Evolutionary conservation across 2,113 vertebrate genomes (phyloP).

Genomic region (Hippocampus barbouri): DNA sequence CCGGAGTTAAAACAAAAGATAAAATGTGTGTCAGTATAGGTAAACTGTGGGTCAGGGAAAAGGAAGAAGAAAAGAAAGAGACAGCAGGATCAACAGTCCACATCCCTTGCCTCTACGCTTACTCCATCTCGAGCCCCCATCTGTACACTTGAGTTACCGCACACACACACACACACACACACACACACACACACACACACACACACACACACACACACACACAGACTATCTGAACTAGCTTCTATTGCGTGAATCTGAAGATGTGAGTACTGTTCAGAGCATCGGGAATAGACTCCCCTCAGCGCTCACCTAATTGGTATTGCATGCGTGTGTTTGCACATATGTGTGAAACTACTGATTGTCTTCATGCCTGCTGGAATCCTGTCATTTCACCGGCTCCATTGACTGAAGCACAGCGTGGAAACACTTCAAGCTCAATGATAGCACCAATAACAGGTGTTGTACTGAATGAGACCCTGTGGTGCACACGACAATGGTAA

Average conservation of each 20-base stretch:
- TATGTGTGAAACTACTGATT: constrained; percentile 33
- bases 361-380: constrained; percentile 24
- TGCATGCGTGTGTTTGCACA: constrained; percentile 32
- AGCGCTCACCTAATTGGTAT: constrained; percentile 55
- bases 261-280: constrained; percentile 48
- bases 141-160: constrained; percentile 5
- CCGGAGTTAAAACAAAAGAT: no score
- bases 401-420: constrained; percentile 49
- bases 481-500: constrained; percentile 9
- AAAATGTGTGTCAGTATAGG: no score
- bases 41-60: no score
- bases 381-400: constrained; percentile 50
- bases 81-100: constrained; percentile 35
- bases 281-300: constrained; percentile 48
- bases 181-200: constrained; percentile 10
- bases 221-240: constrained; percentile 21
- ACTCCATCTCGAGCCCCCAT: constrained; percentile 27
- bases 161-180: constrained; percentile 1
- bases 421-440: constrained; percentile 41
- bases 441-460: constrained; percentile 47
- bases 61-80: not conserved
- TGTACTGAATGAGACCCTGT: constrained; percentile 41
- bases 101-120: constrained; percentile 24
- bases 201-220: constrained; percentile 5
- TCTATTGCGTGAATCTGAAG: constrained; percentile 57